phyloP scores from a whole-genome alignment of 2,888 invertebrate genomes.

The Frankliniella intonsa region DNA sequence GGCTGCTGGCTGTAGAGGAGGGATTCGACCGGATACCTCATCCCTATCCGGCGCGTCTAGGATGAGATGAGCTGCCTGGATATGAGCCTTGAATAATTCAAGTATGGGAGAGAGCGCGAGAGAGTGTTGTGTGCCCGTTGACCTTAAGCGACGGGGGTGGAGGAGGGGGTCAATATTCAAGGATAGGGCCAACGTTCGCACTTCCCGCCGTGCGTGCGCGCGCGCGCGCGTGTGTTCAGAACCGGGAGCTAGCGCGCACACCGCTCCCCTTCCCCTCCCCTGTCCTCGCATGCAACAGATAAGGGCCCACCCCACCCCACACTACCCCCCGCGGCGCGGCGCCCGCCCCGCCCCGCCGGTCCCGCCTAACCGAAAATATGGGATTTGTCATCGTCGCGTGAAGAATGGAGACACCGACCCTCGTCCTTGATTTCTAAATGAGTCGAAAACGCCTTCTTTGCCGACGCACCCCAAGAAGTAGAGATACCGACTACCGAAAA shows the following conservation, averaged over 20 bases:
- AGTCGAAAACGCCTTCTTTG: background rate
- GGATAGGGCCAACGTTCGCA: no score
- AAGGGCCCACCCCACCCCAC: background rate
- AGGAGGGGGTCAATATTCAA: no score
- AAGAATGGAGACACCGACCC: background rate
- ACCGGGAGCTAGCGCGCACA: background rate
- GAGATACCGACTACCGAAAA: background rate
- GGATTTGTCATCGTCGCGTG: background rate
- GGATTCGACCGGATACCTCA: no score
- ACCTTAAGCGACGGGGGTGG: no score
- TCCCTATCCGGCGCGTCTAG: no score
- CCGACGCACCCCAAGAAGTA: background rate
- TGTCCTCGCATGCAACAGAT: background rate
- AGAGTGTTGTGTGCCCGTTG: no score
- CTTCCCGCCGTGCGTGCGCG: no score
- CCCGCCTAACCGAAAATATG: slow-evolving; percentile 9
- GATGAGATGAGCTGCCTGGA: no score
- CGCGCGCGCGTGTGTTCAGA: no score
- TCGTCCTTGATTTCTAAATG: background rate
- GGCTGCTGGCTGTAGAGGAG: no score
- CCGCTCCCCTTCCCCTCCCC: background rate
- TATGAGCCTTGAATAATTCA: no score
- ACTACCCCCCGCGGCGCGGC: background rate
- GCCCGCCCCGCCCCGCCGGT: background rate
- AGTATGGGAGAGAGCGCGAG: background rate